A percentile compares a stretch with the other conserved stretches of the same genome.
Conservation (phyloP, 2,888 invertebrate species). For the Sinelater perroti region DNA sequence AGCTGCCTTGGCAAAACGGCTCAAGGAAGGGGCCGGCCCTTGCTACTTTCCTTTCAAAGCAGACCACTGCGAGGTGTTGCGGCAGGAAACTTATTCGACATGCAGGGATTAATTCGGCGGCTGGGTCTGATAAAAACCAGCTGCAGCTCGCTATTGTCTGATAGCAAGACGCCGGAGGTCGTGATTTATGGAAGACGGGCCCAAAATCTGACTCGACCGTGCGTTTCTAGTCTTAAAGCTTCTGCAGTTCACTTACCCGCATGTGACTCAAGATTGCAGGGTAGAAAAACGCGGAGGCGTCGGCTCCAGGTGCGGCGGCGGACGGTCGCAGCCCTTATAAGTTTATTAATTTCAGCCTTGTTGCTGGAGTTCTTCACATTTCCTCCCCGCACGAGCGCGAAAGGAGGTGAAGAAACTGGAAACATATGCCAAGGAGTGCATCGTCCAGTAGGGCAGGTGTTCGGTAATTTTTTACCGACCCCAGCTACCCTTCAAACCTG, state of each 20-base stretch:
- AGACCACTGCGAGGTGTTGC: conserved; percentile 19
- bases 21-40: conserved; percentile 20
- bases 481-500: conserved; percentile 44
- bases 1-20: conserved; percentile 23
- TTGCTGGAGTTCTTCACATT: conserved; percentile 43
- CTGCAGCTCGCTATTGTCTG: conserved; percentile 27
- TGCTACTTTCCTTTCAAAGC: conserved; percentile 18
- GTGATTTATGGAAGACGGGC: conserved; percentile 14
- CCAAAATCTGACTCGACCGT: no score
- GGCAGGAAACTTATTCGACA: conserved; percentile 11
- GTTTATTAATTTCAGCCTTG: conserved; percentile 47
- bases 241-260: no score
- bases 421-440: conserved; percentile 51
- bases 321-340: conserved; percentile 43
- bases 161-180: conserved; percentile 7
- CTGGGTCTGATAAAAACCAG: conserved; percentile 33
- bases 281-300: no score
- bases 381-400: conserved; percentile 43
- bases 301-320: conserved; percentile 28
- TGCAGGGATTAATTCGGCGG: conserved; percentile 17
- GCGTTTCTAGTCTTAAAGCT: no score
- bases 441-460: conserved; percentile 48
- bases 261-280: no score
- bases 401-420: conserved; percentile 50
- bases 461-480: conserved; percentile 42